Evolutionary conservation across 2,797 vertebrate genomes (phyloP).

Genomic region (Podarcis siculus): DNA sequence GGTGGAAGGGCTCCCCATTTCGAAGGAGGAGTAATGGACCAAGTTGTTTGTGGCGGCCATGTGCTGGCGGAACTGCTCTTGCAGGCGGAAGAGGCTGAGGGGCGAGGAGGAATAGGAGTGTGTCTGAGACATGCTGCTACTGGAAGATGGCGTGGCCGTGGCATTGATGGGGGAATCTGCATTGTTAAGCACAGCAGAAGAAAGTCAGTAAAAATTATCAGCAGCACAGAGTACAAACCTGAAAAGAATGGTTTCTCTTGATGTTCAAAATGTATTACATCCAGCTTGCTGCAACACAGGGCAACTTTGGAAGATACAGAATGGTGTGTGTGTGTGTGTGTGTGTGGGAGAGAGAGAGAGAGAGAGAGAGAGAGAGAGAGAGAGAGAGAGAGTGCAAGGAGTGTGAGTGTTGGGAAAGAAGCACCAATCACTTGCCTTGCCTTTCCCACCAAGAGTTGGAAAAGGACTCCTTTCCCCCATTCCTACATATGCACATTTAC

Average conservation of each 20-base stretch:
- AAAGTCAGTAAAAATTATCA: constrained; percentile 22
- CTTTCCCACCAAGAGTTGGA: background rate
- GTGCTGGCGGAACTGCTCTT: constrained; percentile 99
- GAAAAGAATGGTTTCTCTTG: background rate
- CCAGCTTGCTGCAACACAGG: background rate
- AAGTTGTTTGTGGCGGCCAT: constrained; percentile 98
- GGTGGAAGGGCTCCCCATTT: constrained; percentile 89
- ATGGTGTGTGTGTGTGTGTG: no score
- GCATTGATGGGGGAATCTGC: constrained; percentile 88
- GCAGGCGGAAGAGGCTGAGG: constrained; percentile 97
- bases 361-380: no score
- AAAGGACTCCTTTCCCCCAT: no score
- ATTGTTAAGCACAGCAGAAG: constrained; percentile 66
- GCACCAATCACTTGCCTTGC: background rate
- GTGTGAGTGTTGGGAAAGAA: no score
- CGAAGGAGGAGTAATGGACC: constrained; percentile 96
- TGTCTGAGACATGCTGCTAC: constrained; percentile 78
- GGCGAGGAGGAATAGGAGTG: constrained; percentile 97
- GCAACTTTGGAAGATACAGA: background rate
- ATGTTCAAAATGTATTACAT: background rate
- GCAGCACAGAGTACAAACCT: background rate
- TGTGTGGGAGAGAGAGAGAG: no score
- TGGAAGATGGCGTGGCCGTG: constrained; percentile 83
- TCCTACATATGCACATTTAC: background rate
- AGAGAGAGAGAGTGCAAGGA: no score